These are phyloP conservation scores for Caenorhabditis japonica DNA, from an alignment of 2,888 invertebrate genomes.

Conservation along the genomic window DNA sequence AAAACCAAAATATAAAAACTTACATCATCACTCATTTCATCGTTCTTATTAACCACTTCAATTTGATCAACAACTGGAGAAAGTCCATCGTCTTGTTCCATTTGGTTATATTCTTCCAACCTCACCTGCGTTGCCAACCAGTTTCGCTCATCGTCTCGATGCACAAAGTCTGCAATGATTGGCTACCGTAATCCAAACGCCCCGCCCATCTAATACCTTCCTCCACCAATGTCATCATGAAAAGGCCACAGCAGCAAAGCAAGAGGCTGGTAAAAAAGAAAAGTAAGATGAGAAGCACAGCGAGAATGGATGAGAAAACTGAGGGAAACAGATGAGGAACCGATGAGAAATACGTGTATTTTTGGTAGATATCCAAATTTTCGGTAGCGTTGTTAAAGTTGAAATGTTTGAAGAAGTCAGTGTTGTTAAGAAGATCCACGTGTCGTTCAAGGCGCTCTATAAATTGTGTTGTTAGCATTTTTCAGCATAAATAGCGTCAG, in stretches of 20 bases:
- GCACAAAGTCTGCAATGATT: slow-evolving; percentile 32
- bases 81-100: no score
- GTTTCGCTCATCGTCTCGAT: slow-evolving; percentile 41
- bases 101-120: slow-evolving; percentile 6
- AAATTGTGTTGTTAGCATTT: no score
- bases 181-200: slow-evolving; percentile 9
- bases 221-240: slow-evolving; percentile 27
- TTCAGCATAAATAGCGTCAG: no score
- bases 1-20: no score
- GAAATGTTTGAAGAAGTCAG: no score
- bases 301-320: slow-evolving; percentile 11
- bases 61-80: no score
- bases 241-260: slow-evolving; percentile 24
- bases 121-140: slow-evolving; percentile 21
- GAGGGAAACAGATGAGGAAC: background rate
- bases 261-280: slow-evolving; percentile 27
- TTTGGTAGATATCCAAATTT: background rate
- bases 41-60: no score
- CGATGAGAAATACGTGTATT: slow-evolving; percentile 20
- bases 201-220: slow-evolving; percentile 31
- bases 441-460: background rate
- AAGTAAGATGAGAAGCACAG: slow-evolving; percentile 20
- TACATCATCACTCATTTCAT: no score
- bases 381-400: no score
- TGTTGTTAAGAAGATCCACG: background rate